These are phyloP conservation scores for Varanus salvator DNA, from an alignment of 2,113 vertebrate species.

Conservation along the genomic window DNA sequence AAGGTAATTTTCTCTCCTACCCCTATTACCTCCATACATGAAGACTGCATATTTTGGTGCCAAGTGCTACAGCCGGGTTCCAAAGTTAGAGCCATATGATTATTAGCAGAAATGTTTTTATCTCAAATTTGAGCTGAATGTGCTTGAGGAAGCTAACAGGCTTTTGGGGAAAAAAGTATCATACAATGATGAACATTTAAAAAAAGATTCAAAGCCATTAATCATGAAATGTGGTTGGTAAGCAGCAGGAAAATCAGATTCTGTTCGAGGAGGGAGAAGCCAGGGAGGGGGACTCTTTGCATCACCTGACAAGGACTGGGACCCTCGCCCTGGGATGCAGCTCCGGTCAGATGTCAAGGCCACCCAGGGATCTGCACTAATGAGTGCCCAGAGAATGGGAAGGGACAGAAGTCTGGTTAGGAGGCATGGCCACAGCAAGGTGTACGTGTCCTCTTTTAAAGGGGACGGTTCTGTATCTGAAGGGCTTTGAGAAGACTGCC, in stretches of 20 bases:
- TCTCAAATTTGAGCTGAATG: background rate
- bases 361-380: no score
- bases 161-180: background rate
- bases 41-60: slow-evolving; percentile 33
- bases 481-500: background rate
- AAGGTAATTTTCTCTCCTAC: background rate
- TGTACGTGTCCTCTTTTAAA: background rate
- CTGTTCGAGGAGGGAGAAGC: background rate
- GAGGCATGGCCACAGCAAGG: background rate
- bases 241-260: background rate
- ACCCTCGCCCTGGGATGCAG: no score
- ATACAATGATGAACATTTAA: background rate
- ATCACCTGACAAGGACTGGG: no score
- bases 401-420: no score
- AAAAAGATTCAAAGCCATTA: background rate
- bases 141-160: background rate
- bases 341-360: no score
- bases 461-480: background rate
- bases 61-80: background rate
- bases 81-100: background rate
- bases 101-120: background rate
- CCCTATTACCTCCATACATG: slow-evolving; percentile 26
- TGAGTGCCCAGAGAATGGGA: no score
- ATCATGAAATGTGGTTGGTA: background rate
- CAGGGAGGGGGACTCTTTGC: no score